Percentiles rank a stretch among this genome's conserved stretches.
These are phyloP conservation scores for Diglossa brunneiventris DNA, from an alignment of 2,113 vertebrate species.

Conservation along the genomic window DNA sequence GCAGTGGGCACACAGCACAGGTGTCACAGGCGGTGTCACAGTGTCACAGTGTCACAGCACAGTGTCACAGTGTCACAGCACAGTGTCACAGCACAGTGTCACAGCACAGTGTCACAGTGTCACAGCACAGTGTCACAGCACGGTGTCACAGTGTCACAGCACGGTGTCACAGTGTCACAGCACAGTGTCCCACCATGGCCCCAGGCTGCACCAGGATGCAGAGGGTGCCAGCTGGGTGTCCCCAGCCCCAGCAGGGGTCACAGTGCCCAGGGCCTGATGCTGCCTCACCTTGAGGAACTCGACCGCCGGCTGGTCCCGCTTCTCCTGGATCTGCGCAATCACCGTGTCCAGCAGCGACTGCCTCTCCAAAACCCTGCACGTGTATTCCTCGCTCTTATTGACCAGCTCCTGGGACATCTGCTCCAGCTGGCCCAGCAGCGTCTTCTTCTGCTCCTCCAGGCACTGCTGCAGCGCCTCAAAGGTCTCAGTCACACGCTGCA, in stretches of 20 bases:
- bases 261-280: fast-evolving
- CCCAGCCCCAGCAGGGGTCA: not conserved
- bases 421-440: conserved; percentile 4
- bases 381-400: not conserved
- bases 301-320: not conserved
- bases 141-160: not conserved
- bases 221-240: not conserved
- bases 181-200: fast-evolving
- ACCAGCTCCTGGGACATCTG: not conserved
- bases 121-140: too few species aligned
- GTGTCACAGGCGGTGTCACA: too few species aligned
- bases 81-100: too few species aligned
- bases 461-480: conserved; percentile 53
- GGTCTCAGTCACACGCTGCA: not conserved
- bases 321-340: conserved; percentile 33
- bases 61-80: too few species aligned
- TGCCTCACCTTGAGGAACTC: conserved; percentile 65
- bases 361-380: not conserved
- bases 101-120: not conserved
- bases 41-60: too few species aligned
- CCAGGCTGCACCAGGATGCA: fast-evolving
- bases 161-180: not conserved
- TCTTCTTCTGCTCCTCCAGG: conserved; percentile 40
- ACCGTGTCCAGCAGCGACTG: not conserved
- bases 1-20: too few species aligned